Conservation (phyloP, 2,113 vertebrate species). For the Strix aluco region DNA sequence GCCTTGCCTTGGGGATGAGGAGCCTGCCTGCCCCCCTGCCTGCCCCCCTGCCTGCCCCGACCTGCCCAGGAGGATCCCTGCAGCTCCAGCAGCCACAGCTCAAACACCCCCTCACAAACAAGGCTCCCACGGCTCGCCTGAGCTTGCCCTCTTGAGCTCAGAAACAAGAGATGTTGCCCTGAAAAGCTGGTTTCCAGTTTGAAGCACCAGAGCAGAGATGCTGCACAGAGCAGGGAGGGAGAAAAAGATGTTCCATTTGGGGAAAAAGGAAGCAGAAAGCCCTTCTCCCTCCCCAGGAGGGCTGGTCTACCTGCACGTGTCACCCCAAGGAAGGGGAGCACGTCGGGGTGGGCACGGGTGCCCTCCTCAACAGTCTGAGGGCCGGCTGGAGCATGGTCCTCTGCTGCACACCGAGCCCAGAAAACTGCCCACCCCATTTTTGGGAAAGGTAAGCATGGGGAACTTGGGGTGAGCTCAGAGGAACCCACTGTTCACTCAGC, state of each 20-base stretch:
- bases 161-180: not conserved
- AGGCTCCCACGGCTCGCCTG: not conserved
- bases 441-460: not conserved
- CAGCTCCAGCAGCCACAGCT: not conserved
- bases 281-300: not conserved
- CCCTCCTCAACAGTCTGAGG: not conserved
- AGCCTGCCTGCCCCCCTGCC: not conserved
- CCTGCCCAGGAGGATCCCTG: not conserved
- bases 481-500: not conserved
- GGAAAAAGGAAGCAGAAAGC: not conserved
- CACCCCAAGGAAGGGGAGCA: not conserved
- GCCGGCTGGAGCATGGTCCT: not conserved
- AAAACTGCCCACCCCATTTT: no score
- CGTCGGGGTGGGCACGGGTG: fast-evolving
- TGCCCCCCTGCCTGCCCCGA: not conserved
- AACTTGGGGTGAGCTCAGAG: not conserved
- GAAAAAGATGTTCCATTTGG: not conserved
- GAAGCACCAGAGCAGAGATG: not conserved
- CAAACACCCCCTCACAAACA: not conserved
- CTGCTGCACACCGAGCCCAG: not conserved
- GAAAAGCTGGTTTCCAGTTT: not conserved
- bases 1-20: not conserved
- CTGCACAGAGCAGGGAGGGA: no score
- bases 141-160: not conserved
- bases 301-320: no score